Evolutionary conservation across 2,888 invertebrate genomes (phyloP), one percentile per base, ranked within the genome.

Genomic region (Hofmannophila pseudospretella): DNA sequence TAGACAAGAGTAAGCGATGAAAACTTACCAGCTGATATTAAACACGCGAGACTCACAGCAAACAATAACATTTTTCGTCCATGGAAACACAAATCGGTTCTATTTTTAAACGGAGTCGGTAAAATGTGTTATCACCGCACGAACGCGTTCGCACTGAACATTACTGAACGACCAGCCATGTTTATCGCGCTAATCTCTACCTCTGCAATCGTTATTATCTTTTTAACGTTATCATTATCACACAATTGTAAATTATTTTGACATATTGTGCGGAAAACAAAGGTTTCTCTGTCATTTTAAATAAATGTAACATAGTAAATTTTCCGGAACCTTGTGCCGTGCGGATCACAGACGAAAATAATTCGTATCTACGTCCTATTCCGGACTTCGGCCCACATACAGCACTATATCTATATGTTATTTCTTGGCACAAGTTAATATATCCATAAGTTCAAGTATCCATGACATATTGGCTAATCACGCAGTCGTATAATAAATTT

Each of bases 131-230:
- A 10, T 7, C 33, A 22, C 19, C n/a, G 19, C 26, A 29, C 10
- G 20, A n/a, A 26, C 39, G 34, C 34, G 23, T 12, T 50, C 44
- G 51, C 59, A 57, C 54, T 23, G 23, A 49, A 16, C 16, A 5
- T 50, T 58, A 57, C 54, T 23, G 23, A 49, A 16, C 16, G 16
- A 3, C 16, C 16, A 16, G 56, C 58, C 47, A 49, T 58, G 62
- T 62, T 67, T 75, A 75, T 75, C 72, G 47, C 44, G 75, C 73
- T 81, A 80, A 78, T 77, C 75, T 71, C 39, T 41, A 47, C n/a
- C n/a, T n/a, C 42, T 46, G 49, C 58, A 58, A 61, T 59, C 51
- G 54, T 49, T 59, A 52, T 77, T 78, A 78, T 79, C 79, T 72
- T 48, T 60, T 51, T 45, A 58, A 59, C 47, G 50, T 44, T 51